Evolutionary conservation across 1,140 invertebrate genomes (phyloP).

Genomic region (Conus ventricosus): DNA sequence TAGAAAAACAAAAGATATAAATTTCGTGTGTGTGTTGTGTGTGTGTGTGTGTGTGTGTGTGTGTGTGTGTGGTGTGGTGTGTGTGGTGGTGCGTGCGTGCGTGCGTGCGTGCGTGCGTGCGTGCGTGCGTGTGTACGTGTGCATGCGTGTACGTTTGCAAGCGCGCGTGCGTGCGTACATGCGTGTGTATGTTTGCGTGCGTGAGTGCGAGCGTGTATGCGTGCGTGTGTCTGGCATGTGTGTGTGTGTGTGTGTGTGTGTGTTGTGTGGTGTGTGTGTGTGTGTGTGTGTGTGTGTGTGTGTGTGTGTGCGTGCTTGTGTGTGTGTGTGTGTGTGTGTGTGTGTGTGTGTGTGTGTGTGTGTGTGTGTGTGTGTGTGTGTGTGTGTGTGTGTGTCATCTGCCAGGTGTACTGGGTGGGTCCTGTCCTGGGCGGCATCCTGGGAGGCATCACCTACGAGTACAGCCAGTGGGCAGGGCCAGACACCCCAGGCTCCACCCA

Average conservation of each 20-base stretch:
- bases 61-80: too few relatives aligned
- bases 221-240: too few relatives aligned
- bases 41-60: too few relatives aligned
- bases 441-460: conserved; percentile 65
- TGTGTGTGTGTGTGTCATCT: background rate
- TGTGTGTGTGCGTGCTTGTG: background rate
- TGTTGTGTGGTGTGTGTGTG: too few relatives aligned
- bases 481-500: conserved; percentile 30
- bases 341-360: background rate
- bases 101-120: background rate
- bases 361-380: background rate
- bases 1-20: too few relatives aligned
- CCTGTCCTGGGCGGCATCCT: conserved; percentile 70
- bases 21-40: too few relatives aligned
- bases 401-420: conserved; percentile 73
- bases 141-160: too few relatives aligned
- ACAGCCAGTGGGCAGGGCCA: conserved; percentile 47
- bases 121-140: background rate
- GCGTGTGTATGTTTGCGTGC: too few relatives aligned
- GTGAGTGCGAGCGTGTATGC: too few relatives aligned
- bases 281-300: background rate
- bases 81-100: background rate
- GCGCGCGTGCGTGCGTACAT: too few relatives aligned
- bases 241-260: too few relatives aligned
- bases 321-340: background rate